Evolutionary conservation across 2,113 vertebrate genomes (phyloP).

Genomic region (Tinamus guttatus): DNA sequence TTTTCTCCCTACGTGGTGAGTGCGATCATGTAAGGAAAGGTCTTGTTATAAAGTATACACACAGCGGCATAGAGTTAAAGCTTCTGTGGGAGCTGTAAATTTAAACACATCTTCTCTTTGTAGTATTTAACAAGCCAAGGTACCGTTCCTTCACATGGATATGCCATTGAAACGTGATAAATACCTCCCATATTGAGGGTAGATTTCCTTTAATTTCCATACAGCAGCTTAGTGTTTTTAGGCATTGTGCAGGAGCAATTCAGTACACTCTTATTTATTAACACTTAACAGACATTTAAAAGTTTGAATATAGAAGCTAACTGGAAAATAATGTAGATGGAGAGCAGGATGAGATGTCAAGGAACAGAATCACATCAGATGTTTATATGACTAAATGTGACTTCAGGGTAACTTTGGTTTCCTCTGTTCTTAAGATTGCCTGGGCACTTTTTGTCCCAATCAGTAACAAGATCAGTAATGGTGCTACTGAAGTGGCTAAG

Average conservation of each 20-base stretch:
- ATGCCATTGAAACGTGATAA: background rate
- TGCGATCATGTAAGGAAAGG: background rate
- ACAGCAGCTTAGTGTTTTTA: background rate
- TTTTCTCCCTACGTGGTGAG: background rate
- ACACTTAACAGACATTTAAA: background rate
- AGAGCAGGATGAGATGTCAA: accelerated
- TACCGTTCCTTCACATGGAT: background rate
- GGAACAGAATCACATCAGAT: background rate
- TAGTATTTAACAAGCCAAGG: background rate
- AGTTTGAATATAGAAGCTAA: background rate
- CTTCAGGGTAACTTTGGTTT: background rate
- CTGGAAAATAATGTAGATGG: background rate
- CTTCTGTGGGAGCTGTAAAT: background rate
- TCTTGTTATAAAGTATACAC: background rate
- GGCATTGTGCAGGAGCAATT: background rate
- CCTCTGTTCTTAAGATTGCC: accelerated
- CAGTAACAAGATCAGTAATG: background rate
- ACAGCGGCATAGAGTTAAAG: background rate
- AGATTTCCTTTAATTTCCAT: background rate
- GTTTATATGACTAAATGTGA: background rate
- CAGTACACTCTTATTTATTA: background rate
- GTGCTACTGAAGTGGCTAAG: background rate
- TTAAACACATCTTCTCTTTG: background rate
- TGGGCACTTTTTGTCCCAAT: background rate
- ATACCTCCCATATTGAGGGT: background rate